Conservation (phyloP, 1,140 invertebrate species). For the Parapsyche elsis region DNA sequence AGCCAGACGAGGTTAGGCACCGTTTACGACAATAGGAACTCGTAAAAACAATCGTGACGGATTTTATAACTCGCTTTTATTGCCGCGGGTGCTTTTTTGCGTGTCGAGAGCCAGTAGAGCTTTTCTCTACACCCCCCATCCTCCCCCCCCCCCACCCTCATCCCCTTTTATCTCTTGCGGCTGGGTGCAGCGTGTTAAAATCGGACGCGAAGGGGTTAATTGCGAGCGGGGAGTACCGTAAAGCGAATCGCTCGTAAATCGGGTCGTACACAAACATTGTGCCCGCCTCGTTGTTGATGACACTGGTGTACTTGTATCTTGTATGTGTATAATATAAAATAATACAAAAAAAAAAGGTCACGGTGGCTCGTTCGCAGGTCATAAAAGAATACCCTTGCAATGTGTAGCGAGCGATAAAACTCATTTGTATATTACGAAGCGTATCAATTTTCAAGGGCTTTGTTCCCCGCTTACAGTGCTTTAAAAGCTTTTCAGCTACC, state of each 20-base stretch:
- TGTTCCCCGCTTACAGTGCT: no score
- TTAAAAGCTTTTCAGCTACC: no score
- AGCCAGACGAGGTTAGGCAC: conserved; percentile 46
- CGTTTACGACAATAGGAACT: conserved; percentile 55
- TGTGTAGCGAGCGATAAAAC: no score
- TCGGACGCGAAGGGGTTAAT: conserved; percentile 4
- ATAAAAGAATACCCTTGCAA: no score
- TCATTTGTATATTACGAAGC: no score
- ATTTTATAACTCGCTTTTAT: conserved; percentile 55
- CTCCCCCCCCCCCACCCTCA: neutral
- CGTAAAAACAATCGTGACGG: conserved; percentile 56
- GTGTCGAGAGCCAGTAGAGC: neutral
- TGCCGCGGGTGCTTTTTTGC: conserved; percentile 47
- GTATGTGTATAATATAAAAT: no score
- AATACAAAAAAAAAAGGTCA: no score
- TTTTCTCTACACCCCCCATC: neutral
- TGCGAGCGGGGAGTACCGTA: neutral
- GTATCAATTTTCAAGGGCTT: no score
- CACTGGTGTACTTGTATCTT: no score
- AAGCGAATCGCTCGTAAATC: conserved; percentile 32
- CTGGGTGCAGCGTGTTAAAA: neutral
- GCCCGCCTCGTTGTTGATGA: neutral
- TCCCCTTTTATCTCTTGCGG: neutral
- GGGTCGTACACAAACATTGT: neutral
- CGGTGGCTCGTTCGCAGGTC: no score